These are phyloP conservation scores for Drosophila peninsularis DNA, from an alignment of 2,888 invertebrate species.

Conservation along the genomic window DNA sequence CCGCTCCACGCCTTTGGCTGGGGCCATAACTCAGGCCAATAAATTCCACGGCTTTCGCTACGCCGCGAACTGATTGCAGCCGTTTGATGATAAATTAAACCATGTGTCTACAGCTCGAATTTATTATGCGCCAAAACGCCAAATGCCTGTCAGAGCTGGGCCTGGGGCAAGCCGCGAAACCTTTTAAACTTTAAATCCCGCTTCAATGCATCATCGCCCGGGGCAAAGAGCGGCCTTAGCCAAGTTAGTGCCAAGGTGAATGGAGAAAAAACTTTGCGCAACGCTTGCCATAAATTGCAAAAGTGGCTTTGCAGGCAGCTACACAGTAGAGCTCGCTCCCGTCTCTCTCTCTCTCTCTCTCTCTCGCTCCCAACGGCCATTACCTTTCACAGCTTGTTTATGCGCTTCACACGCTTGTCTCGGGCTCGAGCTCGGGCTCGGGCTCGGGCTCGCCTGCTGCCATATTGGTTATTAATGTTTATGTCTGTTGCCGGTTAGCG, in stretches of 20 bases:
- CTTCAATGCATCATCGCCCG: slow-evolving; percentile 74
- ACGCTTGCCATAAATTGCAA: slow-evolving; percentile 70
- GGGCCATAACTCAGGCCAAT: slow-evolving; percentile 66
- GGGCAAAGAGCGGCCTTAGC: slow-evolving; percentile 41
- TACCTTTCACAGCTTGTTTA: slow-evolving; percentile 65
- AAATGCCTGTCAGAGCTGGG: slow-evolving; percentile 70
- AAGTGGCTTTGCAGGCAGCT: slow-evolving; percentile 68
- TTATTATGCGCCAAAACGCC: slow-evolving; percentile 79
- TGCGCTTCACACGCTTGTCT: slow-evolving; percentile 75
- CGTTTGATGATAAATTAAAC: slow-evolving; percentile 79
- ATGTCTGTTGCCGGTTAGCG: slow-evolving; percentile 45
- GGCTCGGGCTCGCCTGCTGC: slow-evolving; percentile 25
- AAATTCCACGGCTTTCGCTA: slow-evolving; percentile 67
- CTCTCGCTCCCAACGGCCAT: slow-evolving; percentile 14
- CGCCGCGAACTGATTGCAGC: slow-evolving; percentile 62
- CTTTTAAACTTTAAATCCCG: slow-evolving; percentile 79
- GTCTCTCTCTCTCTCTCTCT: neutral
- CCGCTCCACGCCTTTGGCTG: slow-evolving; percentile 7
- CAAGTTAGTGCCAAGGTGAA: slow-evolving; percentile 57
- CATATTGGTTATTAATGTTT: slow-evolving; percentile 76
- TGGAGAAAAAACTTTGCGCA: slow-evolving; percentile 23
- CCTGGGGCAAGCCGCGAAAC: slow-evolving; percentile 66
- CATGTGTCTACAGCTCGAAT: slow-evolving; percentile 73
- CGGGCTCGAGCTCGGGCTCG: slow-evolving; percentile 47
- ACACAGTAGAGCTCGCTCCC: slow-evolving; percentile 37